phyloP scores from a whole-genome alignment of 1,140 invertebrate genomes.

The Apis cerana region DNA sequence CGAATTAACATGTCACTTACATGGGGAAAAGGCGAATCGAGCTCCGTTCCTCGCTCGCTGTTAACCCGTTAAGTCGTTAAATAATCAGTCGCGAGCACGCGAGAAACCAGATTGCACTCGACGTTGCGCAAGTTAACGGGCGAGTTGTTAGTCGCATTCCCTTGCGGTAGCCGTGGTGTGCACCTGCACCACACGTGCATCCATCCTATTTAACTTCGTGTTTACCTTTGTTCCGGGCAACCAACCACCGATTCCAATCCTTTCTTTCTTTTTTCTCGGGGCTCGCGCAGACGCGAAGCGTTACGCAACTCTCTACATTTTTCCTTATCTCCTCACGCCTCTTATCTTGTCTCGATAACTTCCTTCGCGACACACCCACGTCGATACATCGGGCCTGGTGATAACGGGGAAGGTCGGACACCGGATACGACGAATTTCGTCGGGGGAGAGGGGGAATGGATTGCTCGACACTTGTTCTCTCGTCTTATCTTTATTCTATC shows the following conservation, averaged over 20 bases:
- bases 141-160: neutral
- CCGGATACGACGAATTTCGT: neutral
- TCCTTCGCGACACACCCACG: slow-evolving; percentile 16
- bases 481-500: neutral
- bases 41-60: neutral
- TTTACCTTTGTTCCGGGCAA: neutral
- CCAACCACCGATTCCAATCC: no score
- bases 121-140: slow-evolving; percentile 9
- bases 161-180: neutral
- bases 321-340: neutral
- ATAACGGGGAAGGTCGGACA: slow-evolving; percentile 17
- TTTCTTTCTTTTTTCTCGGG: neutral
- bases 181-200: neutral
- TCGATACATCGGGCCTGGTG: slow-evolving; percentile 1
- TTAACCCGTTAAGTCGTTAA: slow-evolving; percentile 37
- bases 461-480: neutral
- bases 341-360: slow-evolving; percentile 29
- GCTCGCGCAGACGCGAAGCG: neutral
- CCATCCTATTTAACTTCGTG: neutral
- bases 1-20: slow-evolving; percentile 27
- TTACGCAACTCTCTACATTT: neutral
- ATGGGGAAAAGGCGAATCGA: neutral
- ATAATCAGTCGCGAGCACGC: slow-evolving; percentile 16
- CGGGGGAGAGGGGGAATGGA: neutral
- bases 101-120: neutral